Base-by-base conservation (phyloP, 2,888 invertebrate species). In the Lutraria lutraria region DNA sequence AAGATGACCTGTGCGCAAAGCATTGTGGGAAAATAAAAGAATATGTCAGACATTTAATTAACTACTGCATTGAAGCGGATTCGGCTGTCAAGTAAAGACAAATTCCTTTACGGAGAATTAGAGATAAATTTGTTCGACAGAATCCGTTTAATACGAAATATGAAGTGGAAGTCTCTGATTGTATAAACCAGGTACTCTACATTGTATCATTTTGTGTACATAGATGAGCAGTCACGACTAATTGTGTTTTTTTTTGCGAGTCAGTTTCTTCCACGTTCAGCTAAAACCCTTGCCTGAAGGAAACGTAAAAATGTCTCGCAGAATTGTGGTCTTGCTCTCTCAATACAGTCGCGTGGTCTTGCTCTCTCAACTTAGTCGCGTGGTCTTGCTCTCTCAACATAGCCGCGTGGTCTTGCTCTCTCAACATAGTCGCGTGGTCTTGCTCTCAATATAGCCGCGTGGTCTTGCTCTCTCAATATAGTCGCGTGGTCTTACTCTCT, bases 1-100 rank as follows among this genome's bases (percentile, higher is more conserved):
- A 16, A 72, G 72, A 72, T 84, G 84, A 84, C 84, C 84, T 54
- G 13, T 54, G 84, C 54, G 68, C 72, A 76, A 52, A 54, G 25
- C 53, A 84, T 84, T 76, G 54, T 84, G 54, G 54, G 29, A 76
- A 76, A 31, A 31, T 25, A 76, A 76, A 76, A 31, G 31, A 68
- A 72, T 31, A 76, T 31, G 76, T 34, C 76, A 76, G 76, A 76
- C 31, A 76, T 76, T 76, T 76, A 76, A 76, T 76, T 25, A 76
- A 34, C 76, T 76, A 34, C 31, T 76, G 76, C 76, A 76, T 31
- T 31, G 76, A 31, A 76, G 76, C 76, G 76, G 76, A 76, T 76
- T 76, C 25, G 34, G 6, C 76, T 76, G 76, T 76, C 76, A 76
- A 76, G 76, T 25, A 34, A 34, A 76, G 76, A 76, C 34, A 76